These are phyloP conservation scores for Chaetogeoica ovagalla DNA, from an alignment of 2,888 invertebrate species.

Conservation along the genomic window DNA sequence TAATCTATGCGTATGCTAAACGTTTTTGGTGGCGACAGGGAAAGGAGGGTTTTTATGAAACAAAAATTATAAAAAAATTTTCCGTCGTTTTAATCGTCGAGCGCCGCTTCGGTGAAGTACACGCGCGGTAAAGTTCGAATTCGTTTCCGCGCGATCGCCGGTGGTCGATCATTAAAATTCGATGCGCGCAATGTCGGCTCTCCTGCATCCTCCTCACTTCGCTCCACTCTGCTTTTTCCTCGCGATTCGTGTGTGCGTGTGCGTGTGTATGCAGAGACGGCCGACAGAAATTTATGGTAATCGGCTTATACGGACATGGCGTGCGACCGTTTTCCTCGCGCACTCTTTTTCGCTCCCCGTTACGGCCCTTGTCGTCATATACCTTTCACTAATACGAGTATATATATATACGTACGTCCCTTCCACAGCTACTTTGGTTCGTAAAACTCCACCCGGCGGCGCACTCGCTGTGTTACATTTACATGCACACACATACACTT, in stretches of 20 bases:
- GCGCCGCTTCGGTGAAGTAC: too few species aligned
- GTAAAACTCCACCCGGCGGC: slow-evolving; percentile 24
- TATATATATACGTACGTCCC: background rate
- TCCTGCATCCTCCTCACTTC: background rate
- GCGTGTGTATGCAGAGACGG: background rate
- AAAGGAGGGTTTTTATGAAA: too few species aligned
- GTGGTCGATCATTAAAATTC: slow-evolving; percentile 49
- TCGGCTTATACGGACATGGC: slow-evolving; percentile 40
- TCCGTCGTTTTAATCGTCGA: background rate
- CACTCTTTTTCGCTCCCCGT: background rate
- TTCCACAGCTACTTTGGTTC: slow-evolving; percentile 17
- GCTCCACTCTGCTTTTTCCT: background rate
- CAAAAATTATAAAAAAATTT: too few species aligned
- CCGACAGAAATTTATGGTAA: slow-evolving; percentile 49
- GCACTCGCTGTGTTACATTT: slow-evolving; percentile 13
- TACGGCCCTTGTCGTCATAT: background rate
- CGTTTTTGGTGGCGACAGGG: too few species aligned
- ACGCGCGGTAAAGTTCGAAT: slow-evolving; percentile 37
- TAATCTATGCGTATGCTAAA: too few species aligned
- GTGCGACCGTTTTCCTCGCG: background rate
- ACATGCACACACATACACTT: background rate
- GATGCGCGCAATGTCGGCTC: slow-evolving; percentile 29
- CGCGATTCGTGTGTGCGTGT: background rate
- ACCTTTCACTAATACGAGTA: background rate
- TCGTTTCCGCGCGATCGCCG: slow-evolving; percentile 25